Evolutionary conservation across 2,113 vertebrate genomes (phyloP).

Genomic region (Bothrops jararaca): DNA sequence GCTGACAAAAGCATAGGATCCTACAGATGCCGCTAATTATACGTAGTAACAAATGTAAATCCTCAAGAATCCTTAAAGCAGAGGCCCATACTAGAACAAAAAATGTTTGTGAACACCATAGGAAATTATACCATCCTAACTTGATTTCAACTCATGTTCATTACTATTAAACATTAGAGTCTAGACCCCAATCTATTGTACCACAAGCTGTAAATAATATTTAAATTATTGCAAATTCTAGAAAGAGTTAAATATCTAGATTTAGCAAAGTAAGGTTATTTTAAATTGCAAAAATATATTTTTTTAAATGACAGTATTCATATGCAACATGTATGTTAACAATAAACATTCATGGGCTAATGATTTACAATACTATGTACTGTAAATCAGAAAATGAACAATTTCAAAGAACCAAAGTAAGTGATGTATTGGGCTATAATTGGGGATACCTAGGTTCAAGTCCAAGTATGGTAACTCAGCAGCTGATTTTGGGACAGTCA

Average conservation of each 20-base stretch:
- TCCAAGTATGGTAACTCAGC: background rate
- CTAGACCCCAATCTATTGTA: background rate
- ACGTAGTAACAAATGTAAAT: background rate
- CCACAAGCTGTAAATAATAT: conserved; percentile 44
- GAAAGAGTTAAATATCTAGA: conserved; percentile 43
- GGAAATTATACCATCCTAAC: background rate
- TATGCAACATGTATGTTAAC: background rate
- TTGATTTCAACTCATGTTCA: background rate
- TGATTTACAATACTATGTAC: conserved; percentile 35
- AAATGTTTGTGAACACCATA: background rate
- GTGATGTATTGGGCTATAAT: background rate
- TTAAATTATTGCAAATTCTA: conserved; percentile 46
- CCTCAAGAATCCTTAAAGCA: background rate
- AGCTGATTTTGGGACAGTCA: background rate
- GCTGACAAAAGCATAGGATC: background rate
- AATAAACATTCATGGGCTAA: conserved; percentile 4
- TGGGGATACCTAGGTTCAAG: background rate
- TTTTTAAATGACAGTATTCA: background rate
- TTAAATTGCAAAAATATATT: conserved; percentile 37
- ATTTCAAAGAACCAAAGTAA: background rate
- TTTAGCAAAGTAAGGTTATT: conserved; percentile 53
- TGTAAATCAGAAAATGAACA: conserved; percentile 13
- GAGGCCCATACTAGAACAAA: background rate
- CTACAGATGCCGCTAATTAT: background rate
- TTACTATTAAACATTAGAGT: background rate